phyloP scores from a whole-genome alignment of 2,888 invertebrate species.

The Pemphredon lugubris region DNA sequence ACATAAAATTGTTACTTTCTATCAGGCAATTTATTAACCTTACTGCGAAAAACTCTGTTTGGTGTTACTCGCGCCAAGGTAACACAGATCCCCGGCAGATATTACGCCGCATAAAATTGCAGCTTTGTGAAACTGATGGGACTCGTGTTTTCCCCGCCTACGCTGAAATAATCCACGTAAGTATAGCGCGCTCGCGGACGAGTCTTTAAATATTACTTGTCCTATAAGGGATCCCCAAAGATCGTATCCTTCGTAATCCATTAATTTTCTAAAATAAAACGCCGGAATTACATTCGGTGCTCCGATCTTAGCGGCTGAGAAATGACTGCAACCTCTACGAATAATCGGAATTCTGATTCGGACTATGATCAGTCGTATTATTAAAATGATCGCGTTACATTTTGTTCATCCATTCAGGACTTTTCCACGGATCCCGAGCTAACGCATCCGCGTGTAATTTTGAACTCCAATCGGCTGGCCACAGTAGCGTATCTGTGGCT shows the following conservation, averaged over 20 bases:
- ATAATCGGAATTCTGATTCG: too few species aligned
- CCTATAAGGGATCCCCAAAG: slow-evolving; percentile 86
- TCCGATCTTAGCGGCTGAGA: too few species aligned
- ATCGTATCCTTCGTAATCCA: slow-evolving; percentile 82
- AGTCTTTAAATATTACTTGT: slow-evolving; percentile 82
- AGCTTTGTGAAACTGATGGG: slow-evolving; percentile 72
- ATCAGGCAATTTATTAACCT: slow-evolving; percentile 68
- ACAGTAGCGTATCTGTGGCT: slow-evolving; percentile 81
- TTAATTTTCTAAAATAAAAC: slow-evolving; percentile 75
- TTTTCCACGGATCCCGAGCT: slow-evolving; percentile 84
- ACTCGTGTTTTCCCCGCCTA: slow-evolving; percentile 79
- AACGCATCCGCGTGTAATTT: slow-evolving; percentile 83
- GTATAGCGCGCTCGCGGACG: slow-evolving; percentile 80
- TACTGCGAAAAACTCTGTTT: slow-evolving; percentile 84
- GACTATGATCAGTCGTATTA: too few species aligned
- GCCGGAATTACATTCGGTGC: too few species aligned
- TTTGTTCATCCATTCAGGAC: slow-evolving; percentile 83
- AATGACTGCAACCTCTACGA: too few species aligned
- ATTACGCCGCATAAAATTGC: slow-evolving; percentile 80
- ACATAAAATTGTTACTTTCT: not conserved
- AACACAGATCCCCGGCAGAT: slow-evolving; percentile 84
- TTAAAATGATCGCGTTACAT: too few species aligned
- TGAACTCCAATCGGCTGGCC: slow-evolving; percentile 84
- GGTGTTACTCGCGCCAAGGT: slow-evolving; percentile 83
- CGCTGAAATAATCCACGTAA: slow-evolving; percentile 83